Base-by-base conservation (phyloP, 2,888 invertebrate genomes). In the Drosophila picticornis region DNA sequence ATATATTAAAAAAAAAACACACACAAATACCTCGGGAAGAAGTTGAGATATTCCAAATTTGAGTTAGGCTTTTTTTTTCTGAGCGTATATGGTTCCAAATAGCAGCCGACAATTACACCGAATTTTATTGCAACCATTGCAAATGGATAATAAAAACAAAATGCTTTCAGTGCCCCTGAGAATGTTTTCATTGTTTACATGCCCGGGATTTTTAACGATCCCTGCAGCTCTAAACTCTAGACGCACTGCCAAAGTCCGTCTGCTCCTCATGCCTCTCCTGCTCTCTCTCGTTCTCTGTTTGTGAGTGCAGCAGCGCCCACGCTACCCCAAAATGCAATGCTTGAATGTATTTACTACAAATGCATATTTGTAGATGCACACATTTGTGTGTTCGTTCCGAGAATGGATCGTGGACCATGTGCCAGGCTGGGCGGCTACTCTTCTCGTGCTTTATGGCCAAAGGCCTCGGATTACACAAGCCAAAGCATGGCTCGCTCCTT, bases 391-490 rank as follows among this genome's bases (percentile, higher is more conserved):
- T 52, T 31, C 46, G 46, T 55, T 56, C 51, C 16, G 52, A 9
- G 65, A 32, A 66, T 40, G 55, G 38, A 52, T 57, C 62, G 71
- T n/a, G n/a, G 38, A 36, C 38, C 40, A 31, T 52, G 55, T 58
- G 36, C 27, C 38, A 40, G 55, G 61, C 67, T 53, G 58, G 25
- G 25, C 36, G 11, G 6, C 36, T 19, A 22, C 61, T 71, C 29
- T 10, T 59, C 53, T 65, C 50, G 72, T 72, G 58, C 36, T 83
- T 84, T 88, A 84, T 81, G 81, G 62, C 62, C 81, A 69, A 71
- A 74, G 89, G 86, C 79, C 75, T 84, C 84, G 58, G 78, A 81
- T 84, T 84, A 88, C 84, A 86, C 72, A 78, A 69, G 4, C 56
- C 58, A 40, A 66, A 65, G 56, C 63, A 67, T 70, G 65, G 57